phyloP scores from a whole-genome alignment of 2,113 vertebrate genomes.

The Lepidothrix coronata region DNA sequence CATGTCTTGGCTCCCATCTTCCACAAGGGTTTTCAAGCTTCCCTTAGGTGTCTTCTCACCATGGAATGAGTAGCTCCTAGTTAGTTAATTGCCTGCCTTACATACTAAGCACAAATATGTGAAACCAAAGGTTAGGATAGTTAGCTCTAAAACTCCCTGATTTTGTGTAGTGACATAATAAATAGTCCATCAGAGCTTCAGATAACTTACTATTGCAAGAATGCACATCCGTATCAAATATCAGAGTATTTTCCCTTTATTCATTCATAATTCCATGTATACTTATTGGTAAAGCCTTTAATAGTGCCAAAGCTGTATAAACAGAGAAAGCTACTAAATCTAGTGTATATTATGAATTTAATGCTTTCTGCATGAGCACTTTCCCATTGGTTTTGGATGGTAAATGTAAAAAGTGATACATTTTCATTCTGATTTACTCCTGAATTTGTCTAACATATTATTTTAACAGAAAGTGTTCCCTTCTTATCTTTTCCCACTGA shows the following conservation, averaged over 20 bases:
- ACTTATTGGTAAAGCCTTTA: background rate
- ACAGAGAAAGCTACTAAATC: slow-evolving; percentile 1
- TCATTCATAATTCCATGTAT: background rate
- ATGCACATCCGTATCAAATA: background rate
- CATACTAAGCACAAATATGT: background rate
- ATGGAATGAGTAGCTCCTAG: background rate
- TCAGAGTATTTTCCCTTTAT: background rate
- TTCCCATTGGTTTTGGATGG: background rate
- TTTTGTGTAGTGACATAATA: background rate
- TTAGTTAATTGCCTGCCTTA: background rate
- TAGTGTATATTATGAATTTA: background rate
- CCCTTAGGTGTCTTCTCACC: background rate
- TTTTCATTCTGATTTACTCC: background rate
- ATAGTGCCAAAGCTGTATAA: background rate
- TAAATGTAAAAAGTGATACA: background rate
- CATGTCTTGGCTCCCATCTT: background rate
- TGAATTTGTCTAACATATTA: background rate
- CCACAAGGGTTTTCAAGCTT: background rate
- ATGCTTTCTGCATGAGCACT: background rate
- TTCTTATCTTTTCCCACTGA: background rate
- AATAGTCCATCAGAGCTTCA: background rate
- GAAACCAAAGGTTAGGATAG: background rate
- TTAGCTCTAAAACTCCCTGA: background rate
- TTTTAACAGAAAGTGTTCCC: background rate
- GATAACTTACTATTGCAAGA: background rate